These are phyloP conservation scores for human DNA, from an alignment of 2,113 vertebrate genomes.

Conservation along the genomic window GRCh38 chr6:124660501-124661000, in stretches of 20 bases:
- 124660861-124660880: neutral
- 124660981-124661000: neutral
- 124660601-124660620: neutral
- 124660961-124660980: neutral
- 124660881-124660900: neutral
- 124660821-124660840: neutral
- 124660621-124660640: neutral
- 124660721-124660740: neutral
- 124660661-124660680: neutral
- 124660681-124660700: neutral
- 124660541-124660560: neutral
- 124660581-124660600: neutral
- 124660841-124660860: neutral
- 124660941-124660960: neutral
- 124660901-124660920: neutral
- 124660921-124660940: neutral
- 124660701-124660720: neutral
- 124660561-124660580: neutral
- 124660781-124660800: neutral
- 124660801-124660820: neutral
- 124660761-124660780: neutral
- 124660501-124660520: neutral
- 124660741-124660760: neutral
- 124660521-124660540: neutral
- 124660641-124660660: neutral